phyloP scores from a whole-genome alignment of 2,113 vertebrate genomes.

The Stictonetta naevosa region DNA sequence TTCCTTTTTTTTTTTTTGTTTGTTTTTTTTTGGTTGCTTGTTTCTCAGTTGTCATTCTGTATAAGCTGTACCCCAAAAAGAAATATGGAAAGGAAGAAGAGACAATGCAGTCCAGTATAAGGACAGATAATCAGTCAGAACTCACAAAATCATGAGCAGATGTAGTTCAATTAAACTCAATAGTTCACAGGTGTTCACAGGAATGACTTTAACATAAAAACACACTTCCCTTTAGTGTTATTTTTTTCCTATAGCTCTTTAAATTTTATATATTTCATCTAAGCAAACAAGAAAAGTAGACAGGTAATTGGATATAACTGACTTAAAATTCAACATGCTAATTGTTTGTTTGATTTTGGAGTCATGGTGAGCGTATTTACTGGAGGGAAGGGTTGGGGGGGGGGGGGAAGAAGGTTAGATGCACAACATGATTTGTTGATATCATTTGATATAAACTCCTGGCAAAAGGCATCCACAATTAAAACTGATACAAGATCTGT shows the following conservation, averaged over 20 bases:
- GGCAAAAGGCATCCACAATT: neutral
- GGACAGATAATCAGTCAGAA: conserved; percentile 1
- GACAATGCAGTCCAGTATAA: neutral
- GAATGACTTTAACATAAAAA: conserved; percentile 27
- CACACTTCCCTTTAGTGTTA: neutral
- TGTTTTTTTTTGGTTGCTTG: neutral
- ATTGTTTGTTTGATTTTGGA: conserved; percentile 16
- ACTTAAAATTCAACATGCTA: neutral
- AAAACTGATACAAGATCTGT: neutral
- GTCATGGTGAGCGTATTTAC: neutral
- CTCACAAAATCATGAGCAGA: conserved; percentile 23
- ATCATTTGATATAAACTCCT: neutral
- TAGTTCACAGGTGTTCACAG: conserved; percentile 39
- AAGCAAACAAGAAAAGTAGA: neutral
- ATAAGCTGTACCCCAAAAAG: neutral
- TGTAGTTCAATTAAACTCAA: conserved; percentile 33
- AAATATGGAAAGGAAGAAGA: neutral
- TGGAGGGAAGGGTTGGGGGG: neutral
- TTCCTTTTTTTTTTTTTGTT: no score
- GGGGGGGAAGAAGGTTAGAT: neutral
- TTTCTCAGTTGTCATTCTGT: neutral
- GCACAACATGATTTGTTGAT: neutral
- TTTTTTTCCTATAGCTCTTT: neutral
- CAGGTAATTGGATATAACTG: neutral
- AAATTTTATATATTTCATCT: neutral